phyloP scores from a whole-genome alignment of 2,113 vertebrate species.

The Oryzias curvinotus region DNA sequence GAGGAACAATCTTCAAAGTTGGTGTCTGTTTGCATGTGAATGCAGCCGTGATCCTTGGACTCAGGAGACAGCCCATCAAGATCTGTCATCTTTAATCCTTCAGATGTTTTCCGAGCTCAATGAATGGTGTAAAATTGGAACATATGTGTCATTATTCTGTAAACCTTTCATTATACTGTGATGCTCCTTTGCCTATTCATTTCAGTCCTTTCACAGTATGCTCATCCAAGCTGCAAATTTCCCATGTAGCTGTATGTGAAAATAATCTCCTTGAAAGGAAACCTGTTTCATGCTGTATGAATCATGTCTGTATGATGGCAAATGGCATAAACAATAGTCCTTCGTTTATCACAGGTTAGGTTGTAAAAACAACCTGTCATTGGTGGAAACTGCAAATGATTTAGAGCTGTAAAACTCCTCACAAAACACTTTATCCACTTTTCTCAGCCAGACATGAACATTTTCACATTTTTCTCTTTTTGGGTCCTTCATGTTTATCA shows the following conservation, averaged over 20 bases:
- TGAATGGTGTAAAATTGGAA: conserved; percentile 63
- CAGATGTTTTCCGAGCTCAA: conserved; percentile 51
- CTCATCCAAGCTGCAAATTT: conserved; percentile 12
- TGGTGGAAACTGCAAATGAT: no score
- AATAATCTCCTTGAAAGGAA: conserved; percentile 1
- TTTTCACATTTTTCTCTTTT: no score
- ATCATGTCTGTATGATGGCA: not conserved
- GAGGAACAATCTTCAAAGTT: conserved; percentile 8
- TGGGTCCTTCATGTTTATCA: no score
- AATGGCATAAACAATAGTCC: no score
- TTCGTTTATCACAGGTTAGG: no score
- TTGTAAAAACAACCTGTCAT: no score
- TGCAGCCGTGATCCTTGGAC: conserved; percentile 49
- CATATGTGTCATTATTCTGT: conserved; percentile 68
- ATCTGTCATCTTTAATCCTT: conserved; percentile 60
- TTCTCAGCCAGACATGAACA: no score
- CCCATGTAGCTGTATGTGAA: conserved; percentile 6
- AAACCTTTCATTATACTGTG: conserved; percentile 43
- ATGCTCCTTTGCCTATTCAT: conserved; percentile 16
- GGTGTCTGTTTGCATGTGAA: conserved; percentile 65
- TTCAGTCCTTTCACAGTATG: conserved; percentile 12
- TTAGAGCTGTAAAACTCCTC: no score
- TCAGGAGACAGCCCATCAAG: conserved; percentile 47
- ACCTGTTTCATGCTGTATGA: not conserved
- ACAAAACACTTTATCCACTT: no score